These are phyloP conservation scores for Drosophila barbarae DNA, from an alignment of 2,888 invertebrate genomes.

Conservation along the genomic window DNA sequence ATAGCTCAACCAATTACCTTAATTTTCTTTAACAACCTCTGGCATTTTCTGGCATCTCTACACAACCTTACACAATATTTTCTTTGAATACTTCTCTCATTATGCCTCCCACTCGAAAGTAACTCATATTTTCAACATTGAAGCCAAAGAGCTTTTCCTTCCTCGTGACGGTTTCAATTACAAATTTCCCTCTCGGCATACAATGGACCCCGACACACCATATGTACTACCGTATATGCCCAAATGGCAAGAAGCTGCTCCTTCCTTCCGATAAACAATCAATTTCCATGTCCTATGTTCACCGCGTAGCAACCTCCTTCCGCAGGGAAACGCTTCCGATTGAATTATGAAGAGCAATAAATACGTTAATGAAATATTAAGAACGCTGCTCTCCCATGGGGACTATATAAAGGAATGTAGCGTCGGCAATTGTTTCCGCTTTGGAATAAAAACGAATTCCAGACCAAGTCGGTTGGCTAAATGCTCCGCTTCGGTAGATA, in stretches of 20 bases:
- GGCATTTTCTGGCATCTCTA: not conserved
- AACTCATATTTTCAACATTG: slow-evolving; percentile 13
- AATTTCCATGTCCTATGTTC: slow-evolving; percentile 10
- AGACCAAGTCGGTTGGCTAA: slow-evolving; percentile 1
- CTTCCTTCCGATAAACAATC: slow-evolving; percentile 16
- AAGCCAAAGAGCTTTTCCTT: slow-evolving; percentile 27
- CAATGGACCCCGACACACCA: slow-evolving; percentile 17
- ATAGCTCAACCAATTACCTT: slow-evolving; percentile 3
- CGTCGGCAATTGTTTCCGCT: slow-evolving; percentile 10
- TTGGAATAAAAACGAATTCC: slow-evolving; percentile 31
- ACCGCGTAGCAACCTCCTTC: not conserved
- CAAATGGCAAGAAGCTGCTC: not conserved
- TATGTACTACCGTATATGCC: slow-evolving; percentile 2
- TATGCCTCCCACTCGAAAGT: slow-evolving; percentile 4
- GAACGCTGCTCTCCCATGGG: slow-evolving; percentile 16
- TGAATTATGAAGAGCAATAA: slow-evolving; percentile 31
- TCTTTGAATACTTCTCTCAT: slow-evolving; percentile 7
- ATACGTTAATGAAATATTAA: slow-evolving; percentile 30
- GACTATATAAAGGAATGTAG: slow-evolving; percentile 5
- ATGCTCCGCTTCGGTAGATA: slow-evolving; percentile 20
- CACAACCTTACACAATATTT: slow-evolving; percentile 7
- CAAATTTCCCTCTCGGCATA: slow-evolving; percentile 18
- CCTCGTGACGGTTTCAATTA: slow-evolving; percentile 20
- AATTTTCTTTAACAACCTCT: not conserved
- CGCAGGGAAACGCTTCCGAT: slow-evolving; percentile 26